These are phyloP conservation scores for Campylomormyrus numenius DNA, from an alignment of 2,113 vertebrate species.

Conservation along the genomic window DNA sequence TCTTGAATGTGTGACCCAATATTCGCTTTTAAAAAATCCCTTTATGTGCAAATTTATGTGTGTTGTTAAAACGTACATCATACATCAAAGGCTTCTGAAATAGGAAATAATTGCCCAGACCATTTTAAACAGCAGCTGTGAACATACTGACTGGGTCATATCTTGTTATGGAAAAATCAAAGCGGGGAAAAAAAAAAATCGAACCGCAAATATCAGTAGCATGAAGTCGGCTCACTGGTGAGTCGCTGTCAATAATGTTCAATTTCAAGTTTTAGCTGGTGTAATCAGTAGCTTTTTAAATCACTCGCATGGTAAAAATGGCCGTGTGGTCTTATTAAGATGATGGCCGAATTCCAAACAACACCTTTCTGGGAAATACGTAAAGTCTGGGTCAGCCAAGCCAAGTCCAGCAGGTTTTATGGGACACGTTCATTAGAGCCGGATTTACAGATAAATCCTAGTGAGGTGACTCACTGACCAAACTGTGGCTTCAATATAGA, in stretches of 20 bases:
- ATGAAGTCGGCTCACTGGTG: background rate
- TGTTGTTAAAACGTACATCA: background rate
- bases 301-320: background rate
- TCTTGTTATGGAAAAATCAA: background rate
- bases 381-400: background rate
- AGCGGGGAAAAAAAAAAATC: background rate
- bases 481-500: background rate
- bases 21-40: background rate
- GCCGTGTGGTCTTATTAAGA: background rate
- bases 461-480: background rate
- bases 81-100: background rate
- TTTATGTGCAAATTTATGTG: background rate
- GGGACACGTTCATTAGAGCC: background rate
- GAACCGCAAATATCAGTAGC: background rate
- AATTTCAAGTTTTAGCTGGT: background rate
- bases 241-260: background rate
- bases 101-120: background rate
- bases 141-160: background rate
- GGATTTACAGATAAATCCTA: background rate
- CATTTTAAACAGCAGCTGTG: background rate
- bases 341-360: background rate
- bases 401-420: background rate
- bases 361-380: background rate
- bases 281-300: background rate
- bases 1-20: background rate